Evolutionary conservation across 1,140 invertebrate species (phyloP), one percentile per base, ranked within the genome.

Genomic region (Atta cephalotes): DNA sequence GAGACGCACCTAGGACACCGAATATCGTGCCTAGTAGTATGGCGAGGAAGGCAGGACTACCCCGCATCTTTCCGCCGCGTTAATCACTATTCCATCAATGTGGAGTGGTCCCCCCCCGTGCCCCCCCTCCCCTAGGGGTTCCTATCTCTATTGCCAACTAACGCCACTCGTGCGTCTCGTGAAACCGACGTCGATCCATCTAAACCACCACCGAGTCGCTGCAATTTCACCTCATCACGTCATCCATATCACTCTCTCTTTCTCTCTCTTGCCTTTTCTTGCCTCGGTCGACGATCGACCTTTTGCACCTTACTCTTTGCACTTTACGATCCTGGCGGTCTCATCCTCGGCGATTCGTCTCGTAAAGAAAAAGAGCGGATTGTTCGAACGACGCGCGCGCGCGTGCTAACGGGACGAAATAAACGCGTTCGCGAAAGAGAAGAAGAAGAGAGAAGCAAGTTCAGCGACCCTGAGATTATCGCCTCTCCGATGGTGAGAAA

Each of bases 1-100:
- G 94, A 45, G 97, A 97, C 76, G 97, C 97, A 74, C 96, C 96
- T 74, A 97, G 95, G 72, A 97, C 96, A 76, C 96, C 96, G 93
- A 97, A 96, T 92, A 96, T 96, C 91, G 96, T 96, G 92, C 96
- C 96, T 89, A 97, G 95, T 56, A 97, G 94, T 88, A 96, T 94
- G 87, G 96, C 95, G 91, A 96, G 95, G 88, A 95, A 93, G 85
- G 94, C 95, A 93, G 95, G 94, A 87, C 93, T 95, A 88, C 94
- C 94, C 93, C 92, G 95, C 95, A 95, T 95, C 85, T 86, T 91
- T 88, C 51, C 72, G 85, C 85, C 78, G 56, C 28, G 82, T 39
- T n/a, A n/a, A 82, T 60, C 5, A 51, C 85, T 60, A 60, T 88
- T 72, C 89, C 89, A 88, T 90, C 56, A 90, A 81, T 53, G 63